These are phyloP conservation scores for Halcyon leucocephala DNA, from an alignment of 2,797 vertebrate species.

Conservation along the genomic window DNA sequence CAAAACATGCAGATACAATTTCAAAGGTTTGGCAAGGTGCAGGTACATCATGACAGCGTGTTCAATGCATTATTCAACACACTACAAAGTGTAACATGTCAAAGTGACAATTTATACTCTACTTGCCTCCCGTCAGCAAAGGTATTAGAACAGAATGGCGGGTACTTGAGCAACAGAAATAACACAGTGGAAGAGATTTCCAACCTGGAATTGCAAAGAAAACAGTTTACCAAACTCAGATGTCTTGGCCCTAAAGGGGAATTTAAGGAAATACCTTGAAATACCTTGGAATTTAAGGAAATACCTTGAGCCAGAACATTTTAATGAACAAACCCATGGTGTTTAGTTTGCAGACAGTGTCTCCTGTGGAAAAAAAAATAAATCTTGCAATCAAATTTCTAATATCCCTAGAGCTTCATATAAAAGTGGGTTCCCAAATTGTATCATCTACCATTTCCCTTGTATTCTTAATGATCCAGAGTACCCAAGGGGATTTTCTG, in stretches of 20 bases:
- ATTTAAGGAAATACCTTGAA: not conserved
- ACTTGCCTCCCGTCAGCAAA: not conserved
- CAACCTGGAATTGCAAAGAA: not conserved
- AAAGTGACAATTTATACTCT: not conserved
- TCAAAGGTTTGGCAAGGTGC: not conserved
- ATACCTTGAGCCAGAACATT: not conserved
- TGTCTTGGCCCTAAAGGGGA: not conserved
- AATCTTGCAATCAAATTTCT: not conserved
- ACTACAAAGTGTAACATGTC: not conserved
- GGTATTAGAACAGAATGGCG: not conserved
- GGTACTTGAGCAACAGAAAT: not conserved
- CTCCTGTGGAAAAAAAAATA: not conserved
- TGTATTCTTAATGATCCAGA: not conserved
- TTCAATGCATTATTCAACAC: constrained; percentile 56
- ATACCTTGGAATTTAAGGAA: not conserved
- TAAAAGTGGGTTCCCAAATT: not conserved
- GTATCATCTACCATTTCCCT: not conserved
- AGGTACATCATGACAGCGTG: not conserved
- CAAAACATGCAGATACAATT: not conserved
- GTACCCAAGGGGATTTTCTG: not conserved
- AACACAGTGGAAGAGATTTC: not conserved
- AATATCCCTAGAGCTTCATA: not conserved
- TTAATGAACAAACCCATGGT: not conserved
- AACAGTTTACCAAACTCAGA: not conserved
- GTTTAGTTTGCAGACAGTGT: not conserved